Evolutionary conservation across 2,888 invertebrate genomes (phyloP).

Genomic region (Cyclophora punctaria): DNA sequence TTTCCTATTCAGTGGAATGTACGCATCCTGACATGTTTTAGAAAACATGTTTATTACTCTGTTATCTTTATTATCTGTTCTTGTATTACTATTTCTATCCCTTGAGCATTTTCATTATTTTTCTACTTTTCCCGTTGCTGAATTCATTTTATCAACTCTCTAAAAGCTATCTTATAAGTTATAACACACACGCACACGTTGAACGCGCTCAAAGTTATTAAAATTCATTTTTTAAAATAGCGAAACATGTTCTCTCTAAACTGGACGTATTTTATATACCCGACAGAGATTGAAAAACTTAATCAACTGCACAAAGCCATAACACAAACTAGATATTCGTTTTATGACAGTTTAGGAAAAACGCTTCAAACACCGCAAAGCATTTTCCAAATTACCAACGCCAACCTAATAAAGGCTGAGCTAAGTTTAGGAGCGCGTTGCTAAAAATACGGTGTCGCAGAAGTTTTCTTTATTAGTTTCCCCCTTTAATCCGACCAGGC

Average conservation of each 20-base stretch:
- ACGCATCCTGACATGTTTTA: constrained; percentile 49
- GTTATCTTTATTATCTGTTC: constrained; percentile 60
- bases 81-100: constrained; percentile 44
- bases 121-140: constrained; percentile 26
- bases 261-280: constrained; percentile 19
- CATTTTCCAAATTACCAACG: constrained; percentile 54
- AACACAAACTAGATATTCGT: constrained; percentile 36
- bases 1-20: constrained; percentile 50
- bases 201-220: constrained; percentile 27
- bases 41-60: constrained; percentile 57
- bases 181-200: constrained; percentile 27
- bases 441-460: constrained; percentile 74
- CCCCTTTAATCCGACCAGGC: constrained; percentile 71
- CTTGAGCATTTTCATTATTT: constrained; percentile 42
- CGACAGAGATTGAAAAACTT: constrained; percentile 40
- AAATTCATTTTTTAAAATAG: constrained; percentile 26
- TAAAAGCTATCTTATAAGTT: constrained; percentile 34
- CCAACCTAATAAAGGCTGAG: constrained; percentile 63
- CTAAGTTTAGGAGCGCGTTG: constrained; percentile 59
- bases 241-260: constrained; percentile 8
- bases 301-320: constrained; percentile 40
- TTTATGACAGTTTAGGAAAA: constrained; percentile 41
- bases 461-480: constrained; percentile 75
- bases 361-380: constrained; percentile 39
- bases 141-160: constrained; percentile 34